Conservation (phyloP, 2,797 vertebrate species). For the Acrossocheilus wenchowensis region DNA sequence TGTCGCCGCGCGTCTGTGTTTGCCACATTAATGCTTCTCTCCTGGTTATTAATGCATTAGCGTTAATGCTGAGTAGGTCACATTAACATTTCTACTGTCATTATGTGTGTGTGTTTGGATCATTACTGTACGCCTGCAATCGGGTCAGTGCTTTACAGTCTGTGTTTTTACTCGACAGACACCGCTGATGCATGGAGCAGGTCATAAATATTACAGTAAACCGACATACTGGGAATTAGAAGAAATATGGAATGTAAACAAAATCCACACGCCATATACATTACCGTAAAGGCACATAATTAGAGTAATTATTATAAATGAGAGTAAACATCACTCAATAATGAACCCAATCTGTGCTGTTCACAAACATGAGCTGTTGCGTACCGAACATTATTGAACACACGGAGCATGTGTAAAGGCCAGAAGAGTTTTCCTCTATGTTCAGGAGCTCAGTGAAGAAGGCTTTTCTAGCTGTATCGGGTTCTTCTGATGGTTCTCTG, state of each 20-base stretch:
- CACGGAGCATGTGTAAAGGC: background rate
- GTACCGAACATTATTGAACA: background rate
- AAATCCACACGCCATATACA: background rate
- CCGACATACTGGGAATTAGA: background rate
- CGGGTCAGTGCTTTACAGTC: background rate
- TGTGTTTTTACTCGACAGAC: background rate
- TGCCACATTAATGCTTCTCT: conserved; percentile 82
- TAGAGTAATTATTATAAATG: conserved; percentile 9
- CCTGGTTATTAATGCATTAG: conserved; percentile 91
- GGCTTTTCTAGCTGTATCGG: no score
- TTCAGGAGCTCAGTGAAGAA: no score
- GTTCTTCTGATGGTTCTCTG: no score
- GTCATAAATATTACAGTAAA: conserved; percentile 5
- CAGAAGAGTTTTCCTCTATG: no score
- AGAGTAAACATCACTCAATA: background rate
- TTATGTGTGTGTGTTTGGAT: conserved; percentile 51
- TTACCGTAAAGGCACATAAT: conserved; percentile 4
- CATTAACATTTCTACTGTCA: conserved; percentile 73
- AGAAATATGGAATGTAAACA: background rate
- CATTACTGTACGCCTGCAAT: conserved; percentile 10
- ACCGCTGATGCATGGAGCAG: background rate
- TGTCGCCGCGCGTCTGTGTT: conserved; percentile 88
- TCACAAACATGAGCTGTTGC: background rate
- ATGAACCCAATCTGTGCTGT: background rate
- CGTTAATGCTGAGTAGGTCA: conserved; percentile 73